A percentile compares a stretch with the other conserved stretches of the same genome.
These are phyloP conservation scores for Petrolisthes manimaculis DNA, from an alignment of 2,888 invertebrate genomes.

Conservation along the genomic window DNA sequence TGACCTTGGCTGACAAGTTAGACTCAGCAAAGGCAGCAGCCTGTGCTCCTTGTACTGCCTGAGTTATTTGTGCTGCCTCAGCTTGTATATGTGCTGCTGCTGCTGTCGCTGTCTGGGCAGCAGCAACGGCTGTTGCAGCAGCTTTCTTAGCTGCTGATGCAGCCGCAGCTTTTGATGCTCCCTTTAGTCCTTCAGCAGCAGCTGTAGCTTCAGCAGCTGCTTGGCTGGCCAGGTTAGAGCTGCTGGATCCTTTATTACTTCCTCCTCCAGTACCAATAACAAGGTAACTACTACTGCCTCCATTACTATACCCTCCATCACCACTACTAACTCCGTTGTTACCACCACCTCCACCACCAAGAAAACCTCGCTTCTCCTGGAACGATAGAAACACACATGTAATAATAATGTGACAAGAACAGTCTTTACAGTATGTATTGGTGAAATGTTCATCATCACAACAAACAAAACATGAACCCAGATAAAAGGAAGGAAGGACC, in stretches of 20 bases:
- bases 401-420: too few relatives aligned
- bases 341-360: constrained; percentile 15
- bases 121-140: constrained; percentile 49
- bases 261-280: constrained; percentile 36
- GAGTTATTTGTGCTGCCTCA: constrained; percentile 58
- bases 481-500: too few relatives aligned
- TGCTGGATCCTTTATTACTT: constrained; percentile 36
- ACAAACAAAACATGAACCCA: too few relatives aligned
- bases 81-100: constrained; percentile 58
- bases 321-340: background rate
- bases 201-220: constrained; percentile 56
- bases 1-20: constrained; percentile 45
- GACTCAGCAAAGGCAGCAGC: constrained; percentile 59
- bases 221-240: constrained; percentile 51
- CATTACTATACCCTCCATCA: constrained; percentile 27
- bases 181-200: constrained; percentile 55
- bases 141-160: constrained; percentile 44
- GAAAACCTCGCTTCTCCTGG: constrained; percentile 31
- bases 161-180: constrained; percentile 51
- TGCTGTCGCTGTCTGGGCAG: constrained; percentile 50
- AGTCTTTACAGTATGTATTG: too few relatives aligned
- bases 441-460: too few relatives aligned
- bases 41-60: constrained; percentile 60
- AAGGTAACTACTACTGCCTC: constrained; percentile 25
- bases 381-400: too few relatives aligned